Evolutionary conservation across 2,113 vertebrate genomes (phyloP), one percentile per base, ranked within the genome.

Genomic region (Empidonax traillii): DNA sequence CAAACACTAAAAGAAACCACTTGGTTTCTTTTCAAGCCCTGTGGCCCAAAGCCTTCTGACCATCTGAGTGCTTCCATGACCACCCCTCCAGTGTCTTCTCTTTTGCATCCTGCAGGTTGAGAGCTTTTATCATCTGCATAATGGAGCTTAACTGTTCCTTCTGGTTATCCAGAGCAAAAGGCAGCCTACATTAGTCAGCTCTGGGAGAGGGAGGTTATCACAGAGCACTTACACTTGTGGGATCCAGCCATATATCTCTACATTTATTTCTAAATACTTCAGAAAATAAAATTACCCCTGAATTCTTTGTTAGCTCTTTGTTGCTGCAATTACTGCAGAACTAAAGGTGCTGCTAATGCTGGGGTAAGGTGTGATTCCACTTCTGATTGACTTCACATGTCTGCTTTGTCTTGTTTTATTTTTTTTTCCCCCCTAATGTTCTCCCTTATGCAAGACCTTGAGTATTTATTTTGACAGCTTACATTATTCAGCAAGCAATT

Each of bases 391-490:
- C 83, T 96, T 95, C 86, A 88, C 43, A 37, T 94, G 80, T 91
- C 82, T 94, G 46, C 3, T 12, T 73, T 85, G 78, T 41, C 71
- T 85, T 83, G 53, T 81, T 59, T 11, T 6, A 8, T 9, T 31
- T 81, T 67, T n/a, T 91, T 49, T 49, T 9, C 21, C 20, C 4
- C 8, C 37, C 37, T 35, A 73, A 93, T 63, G 46, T 73, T 96
- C 94, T 94, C 44, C 85, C 89, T 95, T 93, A 90, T 78, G 92
- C 93, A 95, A 96, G 94, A 93, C 93, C 94, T 92, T 84, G 90
- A 96, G 85, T 95, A 94, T 96, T 95, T 97, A 94, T 96, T 97
- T 96, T 96, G 96, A 96, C 95, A 97, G 92, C 88, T 94, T 94
- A 87, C 85, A 91, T 96, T 96, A 94, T 97, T 96, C 96, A 94